Base-by-base conservation (phyloP, 2,113 vertebrate species). In the Lipotes vexillifer region DNA sequence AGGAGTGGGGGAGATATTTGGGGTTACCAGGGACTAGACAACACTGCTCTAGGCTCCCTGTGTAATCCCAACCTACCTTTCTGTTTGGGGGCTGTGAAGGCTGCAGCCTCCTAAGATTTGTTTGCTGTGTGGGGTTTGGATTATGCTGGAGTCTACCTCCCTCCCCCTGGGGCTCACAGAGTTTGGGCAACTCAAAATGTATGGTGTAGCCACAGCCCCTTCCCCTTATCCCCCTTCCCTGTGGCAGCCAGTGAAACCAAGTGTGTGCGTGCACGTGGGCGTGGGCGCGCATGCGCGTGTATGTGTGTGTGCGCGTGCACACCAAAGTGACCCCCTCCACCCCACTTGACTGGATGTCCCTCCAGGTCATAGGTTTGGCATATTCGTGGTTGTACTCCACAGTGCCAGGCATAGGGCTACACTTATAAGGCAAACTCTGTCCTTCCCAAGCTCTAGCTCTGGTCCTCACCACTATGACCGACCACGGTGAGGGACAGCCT, bases 231-330 rank as follows among this genome's bases (percentile, higher is more conserved):
- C 27, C 18, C 13, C 21, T 63, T 80, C 29, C 21, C 6, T 5
- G n/a, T 7, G 25, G 38, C 29, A 66, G 72, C 75, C 25, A 2
- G 61, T 1, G 29, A 83, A 63, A 81, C 33, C 77, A 36, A 6
- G 41, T 15, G 25, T 72, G 52, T 71, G 18, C 0, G 10, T n/a
- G 61, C 65, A 44, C 33, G 31, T 0, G 72, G 17, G 10, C 20
- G 23, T 23, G 10, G 11, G 25, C 4, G 38, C 8, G 21, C 38
- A 15, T 4, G 1, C 13, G 63, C 15, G 21, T 13, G n/a, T 1
- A 15, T 9, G 17, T 3, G 25, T 18, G 21, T 8, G 31, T 0
- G 72, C 25, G 4, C 20, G 23, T 11, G 10, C 0, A 5, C 6
- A 8, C 2, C 25, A 1, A 71, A 57, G 49, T 25, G 55, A n/a